These are phyloP conservation scores for Papilio xuthus DNA, from an alignment of 1,140 invertebrate genomes.

Conservation along the genomic window DNA sequence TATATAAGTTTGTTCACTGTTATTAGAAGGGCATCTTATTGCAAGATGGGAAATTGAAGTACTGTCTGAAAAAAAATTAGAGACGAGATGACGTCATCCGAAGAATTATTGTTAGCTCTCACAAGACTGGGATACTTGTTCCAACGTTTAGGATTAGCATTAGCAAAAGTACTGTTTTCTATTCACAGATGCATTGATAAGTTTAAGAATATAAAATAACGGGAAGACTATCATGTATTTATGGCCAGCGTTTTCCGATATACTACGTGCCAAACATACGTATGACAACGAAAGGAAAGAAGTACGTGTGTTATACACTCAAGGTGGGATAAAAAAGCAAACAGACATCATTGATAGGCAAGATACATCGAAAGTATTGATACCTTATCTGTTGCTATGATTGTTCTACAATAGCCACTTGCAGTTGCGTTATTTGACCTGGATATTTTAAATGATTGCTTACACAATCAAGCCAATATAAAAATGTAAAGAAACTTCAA, in stretches of 20 bases:
- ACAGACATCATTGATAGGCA: not conserved
- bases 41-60: too few relatives aligned
- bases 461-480: conserved; percentile 8
- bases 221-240: not conserved
- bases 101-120: too few relatives aligned
- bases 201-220: not conserved
- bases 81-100: too few relatives aligned
- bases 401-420: conserved; percentile 24
- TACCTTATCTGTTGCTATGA: conserved; percentile 13
- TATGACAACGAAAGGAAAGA: not conserved
- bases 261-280: conserved; percentile 8
- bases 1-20: too few relatives aligned
- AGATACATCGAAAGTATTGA: conserved; percentile 20
- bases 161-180: not conserved
- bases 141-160: not conserved
- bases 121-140: too few relatives aligned
- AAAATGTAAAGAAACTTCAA: not conserved
- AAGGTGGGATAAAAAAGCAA: not conserved
- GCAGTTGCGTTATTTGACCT: conserved; percentile 5
- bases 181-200: not conserved
- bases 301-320: not conserved
- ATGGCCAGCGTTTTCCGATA: not conserved
- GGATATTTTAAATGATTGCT: not conserved
- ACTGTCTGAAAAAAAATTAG: too few relatives aligned
- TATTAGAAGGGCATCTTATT: too few relatives aligned